Conservation (phyloP, 2,797 vertebrate genomes). For the Huso huso region DNA sequence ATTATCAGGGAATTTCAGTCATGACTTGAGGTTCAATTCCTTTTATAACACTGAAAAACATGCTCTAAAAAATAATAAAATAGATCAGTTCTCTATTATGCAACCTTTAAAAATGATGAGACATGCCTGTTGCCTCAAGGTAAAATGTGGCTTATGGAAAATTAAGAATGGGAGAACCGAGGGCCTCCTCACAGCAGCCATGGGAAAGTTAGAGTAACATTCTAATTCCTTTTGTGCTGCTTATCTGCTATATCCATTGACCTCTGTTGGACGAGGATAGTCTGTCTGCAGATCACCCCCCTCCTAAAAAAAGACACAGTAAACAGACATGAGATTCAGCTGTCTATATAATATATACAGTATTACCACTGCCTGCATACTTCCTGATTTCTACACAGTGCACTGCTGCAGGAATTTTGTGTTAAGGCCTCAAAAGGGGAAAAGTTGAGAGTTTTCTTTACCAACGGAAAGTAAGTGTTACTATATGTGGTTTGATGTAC, state of each 20-base stretch:
- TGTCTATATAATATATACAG: slow-evolving; percentile 34
- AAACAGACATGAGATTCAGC: slow-evolving; percentile 34
- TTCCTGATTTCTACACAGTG: slow-evolving; percentile 31
- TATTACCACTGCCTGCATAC: slow-evolving; percentile 10
- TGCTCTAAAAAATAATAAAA: too few relatives aligned
- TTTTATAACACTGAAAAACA: too few relatives aligned
- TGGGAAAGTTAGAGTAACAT: slow-evolving; percentile 15
- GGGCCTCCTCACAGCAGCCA: neutral
- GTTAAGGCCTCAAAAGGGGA: slow-evolving; percentile 2
- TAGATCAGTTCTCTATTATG: too few relatives aligned
- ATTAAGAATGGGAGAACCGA: neutral
- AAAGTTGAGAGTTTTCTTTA: slow-evolving; percentile 23
- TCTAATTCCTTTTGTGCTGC: slow-evolving; percentile 27
- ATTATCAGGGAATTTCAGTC: too few relatives aligned
- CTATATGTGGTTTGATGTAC: slow-evolving; percentile 23
- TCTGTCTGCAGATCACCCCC: slow-evolving; percentile 56
- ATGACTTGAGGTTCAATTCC: too few relatives aligned
- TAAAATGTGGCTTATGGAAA: neutral
- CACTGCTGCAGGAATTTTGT: slow-evolving; percentile 23
- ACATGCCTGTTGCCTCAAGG: too few relatives aligned
- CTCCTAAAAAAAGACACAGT: slow-evolving; percentile 23
- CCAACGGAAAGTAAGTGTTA: slow-evolving; percentile 21
- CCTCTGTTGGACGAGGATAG: slow-evolving; percentile 54
- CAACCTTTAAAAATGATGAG: too few relatives aligned
- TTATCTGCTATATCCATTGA: slow-evolving; percentile 60